Evolutionary conservation across 2,888 invertebrate species (phyloP).

Genomic region (Criorhina ranunculi): DNA sequence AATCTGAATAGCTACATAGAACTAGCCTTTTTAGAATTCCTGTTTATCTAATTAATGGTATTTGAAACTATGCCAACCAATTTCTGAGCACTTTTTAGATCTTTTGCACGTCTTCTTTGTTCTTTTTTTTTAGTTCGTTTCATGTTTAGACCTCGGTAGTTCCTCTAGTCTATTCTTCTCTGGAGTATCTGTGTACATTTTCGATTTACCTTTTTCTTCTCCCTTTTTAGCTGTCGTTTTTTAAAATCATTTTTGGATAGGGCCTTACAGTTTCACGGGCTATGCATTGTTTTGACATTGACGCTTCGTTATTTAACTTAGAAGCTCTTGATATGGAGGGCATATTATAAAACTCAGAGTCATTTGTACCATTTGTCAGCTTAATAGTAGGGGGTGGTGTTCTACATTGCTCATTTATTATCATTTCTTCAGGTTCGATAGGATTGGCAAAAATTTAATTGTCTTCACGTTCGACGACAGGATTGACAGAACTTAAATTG

Average conservation of each 20-base stretch:
- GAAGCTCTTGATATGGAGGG: conserved; percentile 8
- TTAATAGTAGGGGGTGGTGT: conserved; percentile 12
- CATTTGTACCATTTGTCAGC: conserved; percentile 16
- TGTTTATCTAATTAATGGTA: conserved; percentile 13
- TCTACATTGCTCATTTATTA: conserved; percentile 3
- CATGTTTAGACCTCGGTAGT: conserved; percentile 25
- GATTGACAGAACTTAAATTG: no score
- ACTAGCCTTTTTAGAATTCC: conserved; percentile 7
- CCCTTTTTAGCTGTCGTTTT: conserved; percentile 1
- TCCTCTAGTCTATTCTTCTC: conserved; percentile 21
- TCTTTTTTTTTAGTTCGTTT: conserved; percentile 16
- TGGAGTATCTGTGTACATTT: conserved; percentile 10
- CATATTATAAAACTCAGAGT: conserved; percentile 3
- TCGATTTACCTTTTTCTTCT: neutral
- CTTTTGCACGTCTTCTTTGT: conserved; percentile 9
- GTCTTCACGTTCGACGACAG: conserved; percentile 11
- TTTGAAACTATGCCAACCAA: conserved; percentile 13
- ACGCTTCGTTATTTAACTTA: neutral
- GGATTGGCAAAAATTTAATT: conserved; percentile 10
- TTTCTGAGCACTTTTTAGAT: conserved; percentile 27
- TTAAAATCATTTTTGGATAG: neutral
- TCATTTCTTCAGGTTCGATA: conserved; percentile 12
- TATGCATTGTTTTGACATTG: neutral
- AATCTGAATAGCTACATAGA: neutral
- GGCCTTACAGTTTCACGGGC: conserved; percentile 4